phyloP scores from a whole-genome alignment of 2,888 invertebrate species.

The Xestia xanthographa region DNA sequence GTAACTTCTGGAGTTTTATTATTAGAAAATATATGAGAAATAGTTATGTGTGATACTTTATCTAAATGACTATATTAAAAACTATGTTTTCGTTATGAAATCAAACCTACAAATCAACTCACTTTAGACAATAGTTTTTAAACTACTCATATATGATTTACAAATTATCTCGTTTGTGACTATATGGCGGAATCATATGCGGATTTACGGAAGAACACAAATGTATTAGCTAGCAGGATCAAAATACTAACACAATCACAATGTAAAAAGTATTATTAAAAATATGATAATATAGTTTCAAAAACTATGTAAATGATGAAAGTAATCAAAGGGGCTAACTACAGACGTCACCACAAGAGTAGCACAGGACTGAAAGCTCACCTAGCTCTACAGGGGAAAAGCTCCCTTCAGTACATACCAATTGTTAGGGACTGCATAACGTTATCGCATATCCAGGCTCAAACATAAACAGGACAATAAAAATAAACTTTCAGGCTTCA shows the following conservation, averaged over 20 bases:
- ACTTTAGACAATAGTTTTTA: neutral
- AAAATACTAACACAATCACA: constrained; percentile 26
- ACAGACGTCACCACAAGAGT: constrained; percentile 42
- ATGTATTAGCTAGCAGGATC: constrained; percentile 21
- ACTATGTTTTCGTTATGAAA: neutral
- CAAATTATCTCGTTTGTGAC: constrained; percentile 13
- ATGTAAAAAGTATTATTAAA: constrained; percentile 5
- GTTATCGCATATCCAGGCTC: constrained; percentile 81
- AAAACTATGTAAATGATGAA: constrained; percentile 27
- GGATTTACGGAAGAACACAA: neutral
- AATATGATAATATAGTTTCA: constrained; percentile 17
- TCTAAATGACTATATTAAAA: neutral
- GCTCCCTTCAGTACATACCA: constrained; percentile 79
- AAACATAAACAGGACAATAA: constrained; percentile 76
- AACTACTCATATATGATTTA: neutral
- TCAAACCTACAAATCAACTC: neutral
- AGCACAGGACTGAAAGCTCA: constrained; percentile 56
- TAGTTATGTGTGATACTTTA: neutral
- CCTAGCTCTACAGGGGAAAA: constrained; percentile 55
- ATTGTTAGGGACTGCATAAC: constrained; percentile 73
- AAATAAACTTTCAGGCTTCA: constrained; percentile 70
- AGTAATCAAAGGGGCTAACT: constrained; percentile 42
- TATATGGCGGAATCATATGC: neutral
- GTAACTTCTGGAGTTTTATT: neutral
- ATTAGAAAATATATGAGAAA: neutral